A percentile compares a stretch with the other conserved stretches of the same genome.
phyloP scores from a whole-genome alignment of 1,140 invertebrate species.

The Carposina sasakii region DNA sequence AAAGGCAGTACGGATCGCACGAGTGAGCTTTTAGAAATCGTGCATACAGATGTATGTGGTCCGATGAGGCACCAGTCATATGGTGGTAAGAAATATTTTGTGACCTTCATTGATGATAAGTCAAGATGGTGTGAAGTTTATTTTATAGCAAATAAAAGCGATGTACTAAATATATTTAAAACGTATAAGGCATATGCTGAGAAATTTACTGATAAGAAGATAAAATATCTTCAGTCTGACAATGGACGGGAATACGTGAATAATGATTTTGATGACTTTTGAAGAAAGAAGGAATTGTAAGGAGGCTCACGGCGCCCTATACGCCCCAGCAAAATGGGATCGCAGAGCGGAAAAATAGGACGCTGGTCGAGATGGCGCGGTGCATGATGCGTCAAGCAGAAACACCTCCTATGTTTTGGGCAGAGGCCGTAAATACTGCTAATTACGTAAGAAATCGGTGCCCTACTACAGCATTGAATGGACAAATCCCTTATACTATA shows the following conservation, averaged over 20 bases:
- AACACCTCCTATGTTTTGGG: slow-evolving; percentile 54
- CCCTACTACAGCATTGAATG: slow-evolving; percentile 2
- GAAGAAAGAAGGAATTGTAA: slow-evolving; percentile 1
- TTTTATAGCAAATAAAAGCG: slow-evolving; percentile 48
- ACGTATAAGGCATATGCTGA: slow-evolving; percentile 15
- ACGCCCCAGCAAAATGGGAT: slow-evolving; percentile 59
- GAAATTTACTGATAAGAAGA: not conserved
- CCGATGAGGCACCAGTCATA: slow-evolving; percentile 18
- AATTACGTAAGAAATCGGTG: slow-evolving; percentile 12
- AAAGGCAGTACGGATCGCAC: not conserved
- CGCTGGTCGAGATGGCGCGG: slow-evolving; percentile 50
- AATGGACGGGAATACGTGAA: slow-evolving; percentile 15
- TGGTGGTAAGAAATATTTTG: slow-evolving; percentile 29
- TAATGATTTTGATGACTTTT: slow-evolving; percentile 4
- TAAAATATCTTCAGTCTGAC: slow-evolving; percentile 10
- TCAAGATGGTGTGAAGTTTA: slow-evolving; percentile 38
- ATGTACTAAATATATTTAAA: slow-evolving; percentile 40
- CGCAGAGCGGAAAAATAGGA: slow-evolving; percentile 57
- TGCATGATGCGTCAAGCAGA: slow-evolving; percentile 46
- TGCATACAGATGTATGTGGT: slow-evolving; percentile 33
- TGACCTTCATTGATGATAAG: slow-evolving; percentile 37
- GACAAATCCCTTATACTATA: slow-evolving; percentile 4
- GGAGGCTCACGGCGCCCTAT: slow-evolving; percentile 32
- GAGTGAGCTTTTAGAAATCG: slow-evolving; percentile 18
- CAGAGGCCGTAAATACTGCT: slow-evolving; percentile 57